These are phyloP conservation scores for Helicoverpa zea DNA, from an alignment of 1,140 invertebrate genomes.

Conservation along the genomic window DNA sequence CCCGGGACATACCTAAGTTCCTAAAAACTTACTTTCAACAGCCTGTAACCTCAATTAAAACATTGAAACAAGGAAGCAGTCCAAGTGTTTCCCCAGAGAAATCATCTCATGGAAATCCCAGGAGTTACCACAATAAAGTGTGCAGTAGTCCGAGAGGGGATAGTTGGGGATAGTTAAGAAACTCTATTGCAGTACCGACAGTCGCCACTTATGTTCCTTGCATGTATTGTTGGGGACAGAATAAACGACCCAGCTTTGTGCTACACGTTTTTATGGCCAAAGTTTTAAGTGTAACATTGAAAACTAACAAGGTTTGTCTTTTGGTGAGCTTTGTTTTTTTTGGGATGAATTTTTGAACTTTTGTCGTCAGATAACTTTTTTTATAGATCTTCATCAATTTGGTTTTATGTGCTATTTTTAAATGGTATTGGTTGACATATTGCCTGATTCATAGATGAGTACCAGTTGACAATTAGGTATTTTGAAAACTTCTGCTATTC, in stretches of 20 bases:
- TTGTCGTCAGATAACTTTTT: neutral
- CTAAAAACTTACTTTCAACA: neutral
- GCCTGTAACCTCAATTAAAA: conserved; percentile 17
- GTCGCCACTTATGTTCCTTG: conserved; percentile 37
- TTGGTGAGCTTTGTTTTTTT: neutral
- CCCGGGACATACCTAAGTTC: neutral
- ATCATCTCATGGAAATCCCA: conserved; percentile 17
- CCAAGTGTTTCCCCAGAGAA: conserved; percentile 20
- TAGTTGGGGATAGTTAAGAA: conserved; percentile 37
- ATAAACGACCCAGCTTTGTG: neutral
- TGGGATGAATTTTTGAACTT: neutral
- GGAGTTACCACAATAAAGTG: conserved; percentile 29
- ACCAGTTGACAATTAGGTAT: too few relatives aligned
- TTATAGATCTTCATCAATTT: neutral
- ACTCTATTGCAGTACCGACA: conserved; percentile 35
- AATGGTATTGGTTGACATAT: too few relatives aligned
- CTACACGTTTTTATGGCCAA: conserved; percentile 3
- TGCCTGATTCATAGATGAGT: too few relatives aligned
- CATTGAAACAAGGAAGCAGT: neutral
- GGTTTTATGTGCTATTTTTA: too few relatives aligned
- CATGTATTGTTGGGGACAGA: conserved; percentile 17
- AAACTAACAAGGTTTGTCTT: neutral
- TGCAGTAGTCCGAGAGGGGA: neutral
- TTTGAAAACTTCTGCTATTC: too few relatives aligned
- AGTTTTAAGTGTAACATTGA: conserved; percentile 20